Evolutionary conservation across 2,113 vertebrate species (phyloP).

Genomic region (Fulmarus glacialis): DNA sequence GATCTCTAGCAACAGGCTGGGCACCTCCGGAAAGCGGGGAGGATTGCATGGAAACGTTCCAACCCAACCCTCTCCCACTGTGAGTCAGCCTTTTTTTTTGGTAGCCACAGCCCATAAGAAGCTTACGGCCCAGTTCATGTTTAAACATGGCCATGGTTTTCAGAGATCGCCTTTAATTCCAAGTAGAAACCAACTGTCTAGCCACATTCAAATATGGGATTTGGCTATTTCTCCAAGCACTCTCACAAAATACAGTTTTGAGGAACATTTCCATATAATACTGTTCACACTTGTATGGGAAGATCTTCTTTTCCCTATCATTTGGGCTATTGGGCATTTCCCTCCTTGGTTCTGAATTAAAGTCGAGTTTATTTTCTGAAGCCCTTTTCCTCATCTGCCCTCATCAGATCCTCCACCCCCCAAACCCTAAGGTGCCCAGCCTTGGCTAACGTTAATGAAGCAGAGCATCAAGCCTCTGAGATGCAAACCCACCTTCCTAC

Average conservation of each 20-base stretch:
- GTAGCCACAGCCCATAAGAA: conserved; percentile 27
- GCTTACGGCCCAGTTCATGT: background rate
- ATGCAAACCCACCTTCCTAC: background rate
- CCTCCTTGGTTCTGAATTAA: background rate
- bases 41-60: background rate
- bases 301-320: background rate
- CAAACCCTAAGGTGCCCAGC: background rate
- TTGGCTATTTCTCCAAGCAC: background rate
- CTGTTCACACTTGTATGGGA: background rate
- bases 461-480: background rate
- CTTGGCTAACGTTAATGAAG: background rate
- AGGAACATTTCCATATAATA: background rate
- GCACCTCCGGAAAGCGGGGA: background rate
- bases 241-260: background rate
- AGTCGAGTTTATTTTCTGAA: background rate
- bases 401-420: background rate
- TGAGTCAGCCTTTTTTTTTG: conserved; percentile 6
- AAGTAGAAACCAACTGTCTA: background rate
- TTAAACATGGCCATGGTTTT: background rate
- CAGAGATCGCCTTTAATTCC: background rate
- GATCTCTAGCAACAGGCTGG: background rate
- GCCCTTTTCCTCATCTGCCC: background rate
- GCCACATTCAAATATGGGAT: background rate
- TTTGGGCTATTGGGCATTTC: background rate
- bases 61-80: background rate